These are phyloP conservation scores for Habrosyne pyritoides DNA, from an alignment of 2,888 invertebrate species.

Conservation along the genomic window DNA sequence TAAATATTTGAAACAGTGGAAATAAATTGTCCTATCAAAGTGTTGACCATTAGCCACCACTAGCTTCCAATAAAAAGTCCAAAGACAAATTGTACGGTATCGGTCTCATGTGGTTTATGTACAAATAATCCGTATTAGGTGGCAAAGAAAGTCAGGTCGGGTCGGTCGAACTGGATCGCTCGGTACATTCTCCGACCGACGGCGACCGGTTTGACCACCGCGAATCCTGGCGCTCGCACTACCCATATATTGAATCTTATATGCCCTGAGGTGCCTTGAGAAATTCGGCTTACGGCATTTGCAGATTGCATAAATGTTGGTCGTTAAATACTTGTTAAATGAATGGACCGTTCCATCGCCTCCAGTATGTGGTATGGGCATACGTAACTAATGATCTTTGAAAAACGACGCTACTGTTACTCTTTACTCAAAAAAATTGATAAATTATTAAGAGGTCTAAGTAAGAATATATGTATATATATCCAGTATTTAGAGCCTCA, in stretches of 20 bases:
- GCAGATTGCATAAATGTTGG: background rate
- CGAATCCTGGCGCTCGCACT: slow-evolving; percentile 70
- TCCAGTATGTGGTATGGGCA: background rate
- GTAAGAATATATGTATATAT: too few species aligned
- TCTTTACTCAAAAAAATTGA: background rate
- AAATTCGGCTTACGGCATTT: background rate
- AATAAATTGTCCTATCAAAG: too few species aligned
- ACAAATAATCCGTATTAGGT: slow-evolving; percentile 41
- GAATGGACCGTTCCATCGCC: background rate
- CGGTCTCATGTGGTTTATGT: slow-evolving; percentile 27
- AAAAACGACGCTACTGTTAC: background rate
- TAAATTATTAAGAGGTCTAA: too few species aligned
- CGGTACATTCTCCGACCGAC: slow-evolving; percentile 55
- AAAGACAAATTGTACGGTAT: slow-evolving; percentile 25
- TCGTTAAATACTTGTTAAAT: background rate
- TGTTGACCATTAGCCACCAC: background rate
- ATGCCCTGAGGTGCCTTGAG: slow-evolving; percentile 3
- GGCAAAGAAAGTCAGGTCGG: slow-evolving; percentile 71
- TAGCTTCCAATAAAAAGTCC: background rate
- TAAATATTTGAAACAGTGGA: too few species aligned
- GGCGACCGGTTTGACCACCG: slow-evolving; percentile 76
- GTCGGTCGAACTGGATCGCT: slow-evolving; percentile 69
- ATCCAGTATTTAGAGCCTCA: too few species aligned
- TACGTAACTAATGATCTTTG: background rate
- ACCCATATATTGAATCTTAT: slow-evolving; percentile 38